These are phyloP conservation scores for Omphaloscelis lunosa DNA, from an alignment of 2,888 invertebrate genomes.

Conservation along the genomic window DNA sequence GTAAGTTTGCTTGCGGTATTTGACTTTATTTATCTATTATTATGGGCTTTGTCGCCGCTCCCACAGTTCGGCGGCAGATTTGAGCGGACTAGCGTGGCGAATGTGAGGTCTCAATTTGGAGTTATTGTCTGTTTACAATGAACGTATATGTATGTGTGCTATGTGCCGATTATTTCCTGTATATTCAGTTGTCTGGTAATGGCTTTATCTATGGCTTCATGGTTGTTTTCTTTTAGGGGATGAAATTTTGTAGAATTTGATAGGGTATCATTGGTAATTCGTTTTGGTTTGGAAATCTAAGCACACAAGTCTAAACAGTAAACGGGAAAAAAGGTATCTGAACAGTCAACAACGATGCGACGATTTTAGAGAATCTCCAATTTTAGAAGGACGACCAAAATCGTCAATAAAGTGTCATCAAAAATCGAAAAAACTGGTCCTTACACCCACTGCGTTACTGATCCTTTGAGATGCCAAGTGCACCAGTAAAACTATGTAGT, in stretches of 20 bases:
- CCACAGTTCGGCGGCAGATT: constrained; percentile 74
- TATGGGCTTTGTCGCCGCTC: constrained; percentile 79
- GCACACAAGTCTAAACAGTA: constrained; percentile 18
- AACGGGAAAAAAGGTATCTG: no score
- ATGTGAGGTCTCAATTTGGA: constrained; percentile 87
- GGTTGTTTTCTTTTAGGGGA: constrained; percentile 55
- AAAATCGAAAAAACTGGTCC: neutral
- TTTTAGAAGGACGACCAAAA: neutral
- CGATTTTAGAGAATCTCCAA: no score
- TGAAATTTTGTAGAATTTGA: constrained; percentile 41
- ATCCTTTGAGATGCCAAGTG: neutral
- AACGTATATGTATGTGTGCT: constrained; percentile 64
- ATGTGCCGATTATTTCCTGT: constrained; percentile 61
- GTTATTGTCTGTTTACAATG: constrained; percentile 80
- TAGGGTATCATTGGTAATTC: constrained; percentile 51
- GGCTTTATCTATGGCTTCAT: constrained; percentile 62
- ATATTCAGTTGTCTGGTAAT: constrained; percentile 61
- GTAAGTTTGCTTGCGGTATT: constrained; percentile 72
- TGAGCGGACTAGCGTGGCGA: constrained; percentile 81
- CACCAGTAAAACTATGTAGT: neutral
- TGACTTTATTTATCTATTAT: constrained; percentile 85
- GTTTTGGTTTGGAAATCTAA: constrained; percentile 27
- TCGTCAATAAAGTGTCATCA: neutral
- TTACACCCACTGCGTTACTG: neutral
- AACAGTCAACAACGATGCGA: neutral